These are phyloP conservation scores for Hydrotaea diabolus DNA, from an alignment of 2,888 invertebrate genomes.

Conservation along the genomic window DNA sequence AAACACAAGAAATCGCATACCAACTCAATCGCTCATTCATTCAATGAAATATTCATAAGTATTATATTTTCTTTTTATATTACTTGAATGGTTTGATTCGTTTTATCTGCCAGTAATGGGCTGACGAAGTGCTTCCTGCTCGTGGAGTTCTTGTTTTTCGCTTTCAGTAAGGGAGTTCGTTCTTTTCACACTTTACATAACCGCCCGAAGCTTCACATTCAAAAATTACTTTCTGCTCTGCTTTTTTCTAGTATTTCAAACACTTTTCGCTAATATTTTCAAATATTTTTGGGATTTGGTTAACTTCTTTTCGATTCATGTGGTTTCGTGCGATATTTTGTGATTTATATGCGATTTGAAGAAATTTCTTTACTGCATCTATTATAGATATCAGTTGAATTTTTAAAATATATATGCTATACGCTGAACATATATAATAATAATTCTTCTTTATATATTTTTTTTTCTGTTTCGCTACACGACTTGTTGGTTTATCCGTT, in stretches of 20 bases:
- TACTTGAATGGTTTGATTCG: slow-evolving; percentile 38
- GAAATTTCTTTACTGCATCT: slow-evolving; percentile 56
- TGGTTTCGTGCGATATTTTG: slow-evolving; percentile 1
- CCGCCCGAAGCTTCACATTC: slow-evolving; percentile 64
- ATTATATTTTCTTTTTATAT: slow-evolving; percentile 37
- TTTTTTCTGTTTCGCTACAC: slow-evolving; percentile 49
- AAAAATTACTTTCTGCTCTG: slow-evolving; percentile 59
- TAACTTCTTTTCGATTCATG: background rate
- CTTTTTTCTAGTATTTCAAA: slow-evolving; percentile 61
- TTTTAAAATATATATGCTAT: slow-evolving; percentile 61
- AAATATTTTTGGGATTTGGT: slow-evolving; percentile 12
- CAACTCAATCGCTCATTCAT: slow-evolving; percentile 33
- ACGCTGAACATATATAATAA: slow-evolving; percentile 53
- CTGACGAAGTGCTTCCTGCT: slow-evolving; percentile 57
- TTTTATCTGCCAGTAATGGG: slow-evolving; percentile 54
- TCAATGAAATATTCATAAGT: slow-evolving; percentile 32
- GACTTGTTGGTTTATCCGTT: slow-evolving; percentile 71
- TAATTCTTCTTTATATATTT: slow-evolving; percentile 54
- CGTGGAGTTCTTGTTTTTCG: slow-evolving; percentile 69
- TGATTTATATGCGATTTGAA: slow-evolving; percentile 39
- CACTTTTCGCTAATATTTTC: slow-evolving; percentile 55
- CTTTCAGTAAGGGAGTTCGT: slow-evolving; percentile 65
- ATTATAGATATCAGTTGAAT: slow-evolving; percentile 63
- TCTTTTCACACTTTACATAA: slow-evolving; percentile 70
- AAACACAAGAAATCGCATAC: slow-evolving; percentile 32